Conservation (phyloP, 2,113 vertebrate genomes). For the Pelusios castaneus region DNA sequence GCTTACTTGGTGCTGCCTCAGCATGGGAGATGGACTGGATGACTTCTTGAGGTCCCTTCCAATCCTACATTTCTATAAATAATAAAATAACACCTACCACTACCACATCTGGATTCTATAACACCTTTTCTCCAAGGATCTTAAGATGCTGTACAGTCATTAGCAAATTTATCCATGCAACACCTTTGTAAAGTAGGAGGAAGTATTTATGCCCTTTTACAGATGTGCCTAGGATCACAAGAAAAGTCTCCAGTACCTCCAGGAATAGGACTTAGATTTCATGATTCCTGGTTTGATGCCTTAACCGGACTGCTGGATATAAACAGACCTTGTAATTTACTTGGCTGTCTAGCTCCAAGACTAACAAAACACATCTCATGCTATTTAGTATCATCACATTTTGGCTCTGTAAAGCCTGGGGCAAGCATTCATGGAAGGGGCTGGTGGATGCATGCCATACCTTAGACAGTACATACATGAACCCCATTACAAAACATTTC, state of each 20-base stretch:
- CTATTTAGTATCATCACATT: not conserved
- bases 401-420: not conserved
- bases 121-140: not conserved
- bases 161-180: rapidly evolving
- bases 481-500: not conserved
- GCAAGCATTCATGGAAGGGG: not conserved
- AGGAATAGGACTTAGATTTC: not conserved
- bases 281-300: not conserved
- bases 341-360: not conserved
- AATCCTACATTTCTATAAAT: not conserved
- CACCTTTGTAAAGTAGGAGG: not conserved
- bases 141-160: not conserved
- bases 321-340: not conserved
- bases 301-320: not conserved
- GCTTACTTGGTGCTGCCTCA: not conserved
- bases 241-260: not conserved
- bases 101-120: not conserved
- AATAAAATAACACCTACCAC: not conserved
- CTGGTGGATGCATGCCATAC: not conserved
- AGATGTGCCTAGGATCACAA: not conserved
- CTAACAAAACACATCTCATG: not conserved
- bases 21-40: not conserved
- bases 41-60: not conserved
- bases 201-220: not conserved
- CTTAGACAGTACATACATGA: not conserved